Evolutionary conservation across 2,113 vertebrate genomes (phyloP).

Genomic region (Todiramphus saurophagus): DNA sequence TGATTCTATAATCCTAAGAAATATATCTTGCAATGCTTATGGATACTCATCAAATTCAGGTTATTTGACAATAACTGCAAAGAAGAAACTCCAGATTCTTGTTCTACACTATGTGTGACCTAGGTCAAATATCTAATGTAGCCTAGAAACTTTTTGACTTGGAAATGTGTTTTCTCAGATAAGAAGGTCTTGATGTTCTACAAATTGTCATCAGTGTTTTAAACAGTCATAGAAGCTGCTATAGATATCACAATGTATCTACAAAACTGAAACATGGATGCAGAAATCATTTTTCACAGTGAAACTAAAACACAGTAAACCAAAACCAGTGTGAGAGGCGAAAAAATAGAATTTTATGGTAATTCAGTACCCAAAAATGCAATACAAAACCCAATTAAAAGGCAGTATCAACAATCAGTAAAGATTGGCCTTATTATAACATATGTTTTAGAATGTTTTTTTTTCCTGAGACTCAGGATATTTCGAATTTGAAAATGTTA

Average conservation of each 20-base stretch:
- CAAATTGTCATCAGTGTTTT: neutral
- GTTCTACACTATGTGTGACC: neutral
- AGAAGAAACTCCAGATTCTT: neutral
- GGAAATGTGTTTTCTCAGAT: neutral
- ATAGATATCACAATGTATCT: rapidly evolving
- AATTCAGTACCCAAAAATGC: neutral
- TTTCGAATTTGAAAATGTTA: neutral
- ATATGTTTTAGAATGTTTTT: neutral
- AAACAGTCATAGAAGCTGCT: neutral
- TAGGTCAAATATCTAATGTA: neutral
- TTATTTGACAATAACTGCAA: neutral
- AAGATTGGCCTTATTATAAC: neutral
- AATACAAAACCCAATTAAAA: neutral
- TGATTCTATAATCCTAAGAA: neutral
- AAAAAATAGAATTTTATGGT: no score
- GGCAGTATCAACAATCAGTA: neutral
- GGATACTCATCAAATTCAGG: neutral
- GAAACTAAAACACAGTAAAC: neutral
- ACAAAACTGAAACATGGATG: neutral
- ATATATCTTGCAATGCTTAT: neutral
- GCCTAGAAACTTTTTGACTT: neutral
- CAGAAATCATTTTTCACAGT: neutral
- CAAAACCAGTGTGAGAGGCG: neutral
- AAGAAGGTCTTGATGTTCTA: neutral
- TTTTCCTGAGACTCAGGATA: neutral